A percentile compares a stretch with the other conserved stretches of the same genome.
Conservation (phyloP, 2,888 invertebrate species). For the Drosophila percnosoma region DNA sequence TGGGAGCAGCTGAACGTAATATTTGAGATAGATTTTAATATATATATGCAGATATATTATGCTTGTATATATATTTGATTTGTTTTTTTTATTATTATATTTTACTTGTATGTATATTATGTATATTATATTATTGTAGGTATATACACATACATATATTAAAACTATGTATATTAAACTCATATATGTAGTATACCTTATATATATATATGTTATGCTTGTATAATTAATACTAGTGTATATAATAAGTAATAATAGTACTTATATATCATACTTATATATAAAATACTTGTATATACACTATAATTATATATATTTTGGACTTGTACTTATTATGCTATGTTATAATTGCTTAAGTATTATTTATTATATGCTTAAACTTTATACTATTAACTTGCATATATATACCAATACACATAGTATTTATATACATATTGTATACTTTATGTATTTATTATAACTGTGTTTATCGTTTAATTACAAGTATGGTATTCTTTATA, state of each 20-base stretch:
- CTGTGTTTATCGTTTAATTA: not conserved
- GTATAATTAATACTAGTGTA: too few species aligned
- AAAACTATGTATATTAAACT: not conserved
- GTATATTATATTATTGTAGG: not conserved
- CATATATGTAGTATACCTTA: too few species aligned
- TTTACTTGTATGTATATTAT: not conserved
- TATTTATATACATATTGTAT: not conserved
- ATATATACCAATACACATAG: too few species aligned
- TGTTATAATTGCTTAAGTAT: too few species aligned
- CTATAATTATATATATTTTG: not conserved
- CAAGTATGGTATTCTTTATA: too few species aligned
- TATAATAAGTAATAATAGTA: too few species aligned
- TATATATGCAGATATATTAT: not conserved
- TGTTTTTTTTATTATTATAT: not conserved
- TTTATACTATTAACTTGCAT: too few species aligned
- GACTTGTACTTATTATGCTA: not conserved
- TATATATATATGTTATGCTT: too few species aligned
- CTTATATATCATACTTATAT: not conserved
- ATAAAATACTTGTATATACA: not conserved
- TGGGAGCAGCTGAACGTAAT: slow-evolving; percentile 2
- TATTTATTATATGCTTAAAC: not conserved
- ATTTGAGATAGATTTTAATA: not conserved
- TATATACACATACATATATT: not conserved
- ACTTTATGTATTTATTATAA: not conserved
- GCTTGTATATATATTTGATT: not conserved